phyloP scores from a whole-genome alignment of 2,113 vertebrate species.

The Pterocles gutturalis region DNA sequence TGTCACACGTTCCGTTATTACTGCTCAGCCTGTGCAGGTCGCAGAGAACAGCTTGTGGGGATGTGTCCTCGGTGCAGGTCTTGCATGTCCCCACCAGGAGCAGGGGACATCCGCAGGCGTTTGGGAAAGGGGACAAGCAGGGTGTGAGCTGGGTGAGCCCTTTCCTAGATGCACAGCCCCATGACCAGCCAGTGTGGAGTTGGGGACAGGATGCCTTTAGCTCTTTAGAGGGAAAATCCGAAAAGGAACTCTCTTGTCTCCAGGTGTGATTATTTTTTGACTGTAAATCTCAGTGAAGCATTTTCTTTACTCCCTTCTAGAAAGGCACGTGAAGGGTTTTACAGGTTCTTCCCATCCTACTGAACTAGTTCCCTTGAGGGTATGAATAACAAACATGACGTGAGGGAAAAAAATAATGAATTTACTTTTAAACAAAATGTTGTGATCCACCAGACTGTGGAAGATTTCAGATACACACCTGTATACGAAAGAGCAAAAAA shows the following conservation, averaged over 20 bases:
- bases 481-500: not conserved
- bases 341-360: not conserved
- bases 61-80: not conserved
- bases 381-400: not conserved
- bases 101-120: no score
- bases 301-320: not conserved
- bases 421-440: not conserved
- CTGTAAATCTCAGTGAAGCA: not conserved
- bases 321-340: not conserved
- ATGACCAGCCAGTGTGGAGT: not conserved
- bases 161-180: not conserved
- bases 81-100: not conserved
- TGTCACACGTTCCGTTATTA: not conserved
- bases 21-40: not conserved
- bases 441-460: not conserved
- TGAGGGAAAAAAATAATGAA: not conserved
- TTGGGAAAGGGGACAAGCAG: not conserved
- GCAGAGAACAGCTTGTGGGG: not conserved
- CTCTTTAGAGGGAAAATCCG: not conserved
- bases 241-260: not conserved
- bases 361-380: not conserved
- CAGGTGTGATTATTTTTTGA: not conserved
- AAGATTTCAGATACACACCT: not conserved
- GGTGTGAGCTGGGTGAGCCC: not conserved
- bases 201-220: not conserved